Conservation (phyloP, 2,113 vertebrate species). For the Nerophis ophidion region DNA sequence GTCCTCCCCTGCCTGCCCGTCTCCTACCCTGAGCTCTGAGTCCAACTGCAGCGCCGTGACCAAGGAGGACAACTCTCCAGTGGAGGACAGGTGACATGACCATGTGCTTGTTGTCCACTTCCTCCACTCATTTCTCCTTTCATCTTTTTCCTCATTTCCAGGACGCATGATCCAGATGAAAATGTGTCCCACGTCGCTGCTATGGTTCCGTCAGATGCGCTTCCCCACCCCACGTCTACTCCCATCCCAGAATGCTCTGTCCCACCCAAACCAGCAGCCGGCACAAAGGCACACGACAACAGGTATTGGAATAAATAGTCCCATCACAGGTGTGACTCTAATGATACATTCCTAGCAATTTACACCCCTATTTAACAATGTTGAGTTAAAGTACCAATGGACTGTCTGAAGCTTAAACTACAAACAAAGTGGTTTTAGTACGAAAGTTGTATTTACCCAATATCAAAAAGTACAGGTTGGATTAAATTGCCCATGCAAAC, state of each 20-base stretch:
- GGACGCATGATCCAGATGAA: slow-evolving; percentile 30
- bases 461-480: no score
- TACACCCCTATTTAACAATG: no score
- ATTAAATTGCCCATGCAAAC: no score
- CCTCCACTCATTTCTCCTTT: not conserved
- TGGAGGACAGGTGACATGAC: slow-evolving; percentile 33
- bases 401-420: no score
- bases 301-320: not conserved
- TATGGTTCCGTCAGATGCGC: not conserved
- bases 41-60: slow-evolving; percentile 16
- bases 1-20: not conserved
- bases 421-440: no score
- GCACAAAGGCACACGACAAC: not conserved
- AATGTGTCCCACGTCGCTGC: slow-evolving; percentile 8
- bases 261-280: slow-evolving; percentile 3
- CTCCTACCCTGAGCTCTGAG: slow-evolving; percentile 20
- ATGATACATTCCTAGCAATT: no score
- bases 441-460: no score
- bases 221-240: not conserved
- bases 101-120: no score
- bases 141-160: slow-evolving; percentile 10
- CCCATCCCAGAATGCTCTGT: slow-evolving; percentile 7
- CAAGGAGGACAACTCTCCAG: slow-evolving; percentile 15
- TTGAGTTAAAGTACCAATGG: no score
- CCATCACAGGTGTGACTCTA: no score